Percentiles rank a stretch among this genome's conserved stretches.
Evolutionary conservation across 1,140 invertebrate species (phyloP).

Genomic region (Nymphalis io): DNA sequence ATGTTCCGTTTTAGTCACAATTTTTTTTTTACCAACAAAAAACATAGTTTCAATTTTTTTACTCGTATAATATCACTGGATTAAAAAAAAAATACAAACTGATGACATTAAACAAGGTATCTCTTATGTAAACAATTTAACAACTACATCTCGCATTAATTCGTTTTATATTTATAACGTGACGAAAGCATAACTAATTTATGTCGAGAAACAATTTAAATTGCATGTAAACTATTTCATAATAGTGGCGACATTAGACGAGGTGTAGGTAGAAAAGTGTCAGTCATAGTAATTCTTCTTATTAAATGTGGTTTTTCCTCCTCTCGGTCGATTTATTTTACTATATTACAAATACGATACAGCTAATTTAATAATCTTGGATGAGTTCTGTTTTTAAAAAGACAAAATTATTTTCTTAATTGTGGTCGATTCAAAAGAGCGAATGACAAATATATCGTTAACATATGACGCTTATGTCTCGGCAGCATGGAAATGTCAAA

Average conservation of each 20-base stretch:
- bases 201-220: conserved; percentile 15
- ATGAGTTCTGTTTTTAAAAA: conserved; percentile 4
- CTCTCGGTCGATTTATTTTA: neutral
- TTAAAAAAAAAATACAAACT: too few species aligned
- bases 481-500: conserved; percentile 57
- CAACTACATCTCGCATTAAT: too few species aligned
- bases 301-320: neutral
- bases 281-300: neutral
- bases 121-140: too few species aligned
- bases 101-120: too few species aligned
- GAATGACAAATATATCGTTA: conserved; percentile 41
- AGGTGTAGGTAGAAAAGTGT: conserved; percentile 4
- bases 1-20: neutral
- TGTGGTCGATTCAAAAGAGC: conserved; percentile 13
- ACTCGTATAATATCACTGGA: too few species aligned
- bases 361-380: neutral
- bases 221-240: conserved; percentile 29
- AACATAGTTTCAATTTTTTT: too few species aligned
- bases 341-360: conserved; percentile 2
- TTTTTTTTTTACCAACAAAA: too few species aligned
- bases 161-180: neutral
- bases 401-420: conserved; percentile 1
- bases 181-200: conserved; percentile 10
- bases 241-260: conserved; percentile 11
- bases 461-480: conserved; percentile 29